phyloP scores from a whole-genome alignment of 2,113 vertebrate genomes.

The Tychaedon coryphoeus region DNA sequence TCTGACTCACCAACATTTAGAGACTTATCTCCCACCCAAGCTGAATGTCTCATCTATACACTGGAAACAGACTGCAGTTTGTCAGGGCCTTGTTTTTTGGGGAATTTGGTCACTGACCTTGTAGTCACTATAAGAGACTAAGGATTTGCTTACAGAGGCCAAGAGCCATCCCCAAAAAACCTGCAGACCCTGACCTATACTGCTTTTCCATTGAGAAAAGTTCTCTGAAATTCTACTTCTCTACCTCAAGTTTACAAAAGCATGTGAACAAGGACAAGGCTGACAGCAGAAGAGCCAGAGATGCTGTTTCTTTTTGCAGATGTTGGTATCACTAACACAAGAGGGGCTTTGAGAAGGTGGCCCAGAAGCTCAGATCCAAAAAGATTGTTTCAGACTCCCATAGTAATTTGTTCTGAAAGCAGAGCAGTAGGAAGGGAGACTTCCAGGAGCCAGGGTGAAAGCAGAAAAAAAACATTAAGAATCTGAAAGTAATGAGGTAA shows the following conservation, averaged over 20 bases:
- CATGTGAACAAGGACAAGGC: not conserved
- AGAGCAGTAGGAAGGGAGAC: not conserved
- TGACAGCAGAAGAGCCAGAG: not conserved
- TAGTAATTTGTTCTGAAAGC: not conserved
- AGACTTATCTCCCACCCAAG: not conserved
- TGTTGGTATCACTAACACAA: not conserved
- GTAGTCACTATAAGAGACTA: fast-evolving
- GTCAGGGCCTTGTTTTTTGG: fast-evolving
- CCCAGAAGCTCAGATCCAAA: not conserved
- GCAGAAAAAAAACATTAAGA: not conserved
- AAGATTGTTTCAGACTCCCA: not conserved
- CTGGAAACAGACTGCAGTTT: not conserved
- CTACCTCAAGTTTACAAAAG: not conserved
- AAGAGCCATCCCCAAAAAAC: not conserved
- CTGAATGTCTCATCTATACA: not conserved
- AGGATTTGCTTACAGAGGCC: not conserved
- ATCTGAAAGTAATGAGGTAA: not conserved
- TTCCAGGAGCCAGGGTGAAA: not conserved
- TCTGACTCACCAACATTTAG: not conserved
- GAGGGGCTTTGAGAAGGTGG: not conserved
- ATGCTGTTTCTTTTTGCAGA: not conserved
- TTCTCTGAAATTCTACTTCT: not conserved
- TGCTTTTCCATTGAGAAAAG: not conserved
- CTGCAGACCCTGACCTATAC: not conserved
- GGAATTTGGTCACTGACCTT: not conserved